Evolutionary conservation across 2,888 invertebrate species (phyloP).

Genomic region (Andrena bucephala): DNA sequence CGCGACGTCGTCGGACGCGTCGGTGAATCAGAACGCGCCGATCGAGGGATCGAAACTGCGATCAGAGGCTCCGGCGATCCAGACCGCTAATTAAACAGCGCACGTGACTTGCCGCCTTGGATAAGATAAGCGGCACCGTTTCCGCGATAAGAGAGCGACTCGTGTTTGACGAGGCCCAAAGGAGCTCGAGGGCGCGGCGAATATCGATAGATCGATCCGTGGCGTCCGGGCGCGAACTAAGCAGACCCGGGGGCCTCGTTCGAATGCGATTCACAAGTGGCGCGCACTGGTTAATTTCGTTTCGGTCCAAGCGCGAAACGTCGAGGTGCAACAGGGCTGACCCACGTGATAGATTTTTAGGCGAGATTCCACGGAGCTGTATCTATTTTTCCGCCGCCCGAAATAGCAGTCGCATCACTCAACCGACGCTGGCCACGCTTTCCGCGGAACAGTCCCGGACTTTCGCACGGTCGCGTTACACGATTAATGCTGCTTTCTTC

Average conservation of each 20-base stretch:
- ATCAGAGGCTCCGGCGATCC: not conserved
- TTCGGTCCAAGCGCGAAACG: conserved; percentile 54
- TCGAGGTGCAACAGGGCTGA: conserved; percentile 9
- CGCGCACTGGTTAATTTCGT: conserved; percentile 72
- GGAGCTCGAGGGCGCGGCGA: not conserved
- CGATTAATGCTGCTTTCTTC: not conserved
- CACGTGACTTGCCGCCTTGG: not conserved
- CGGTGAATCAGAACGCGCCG: not conserved
- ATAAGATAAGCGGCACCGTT: conserved; percentile 1
- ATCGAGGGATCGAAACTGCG: not conserved
- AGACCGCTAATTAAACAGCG: not conserved
- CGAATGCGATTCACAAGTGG: conserved; percentile 53
- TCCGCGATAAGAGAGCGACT: not conserved
- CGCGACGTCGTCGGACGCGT: not conserved
- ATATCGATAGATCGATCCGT: conserved; percentile 5
- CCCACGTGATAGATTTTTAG: conserved; percentile 59
- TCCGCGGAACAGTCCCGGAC: conserved; percentile 20
- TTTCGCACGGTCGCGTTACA: conserved; percentile 21
- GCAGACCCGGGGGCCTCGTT: conserved; percentile 29
- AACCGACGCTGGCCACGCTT: not conserved
- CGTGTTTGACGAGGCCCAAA: not conserved
- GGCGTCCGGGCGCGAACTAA: not conserved
- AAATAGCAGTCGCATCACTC: conserved; percentile 46
- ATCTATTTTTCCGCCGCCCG: conserved; percentile 45
- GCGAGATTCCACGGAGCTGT: conserved; percentile 15